Base-by-base conservation (phyloP, 2,888 invertebrate species). In the Alentia gelatinosa region DNA sequence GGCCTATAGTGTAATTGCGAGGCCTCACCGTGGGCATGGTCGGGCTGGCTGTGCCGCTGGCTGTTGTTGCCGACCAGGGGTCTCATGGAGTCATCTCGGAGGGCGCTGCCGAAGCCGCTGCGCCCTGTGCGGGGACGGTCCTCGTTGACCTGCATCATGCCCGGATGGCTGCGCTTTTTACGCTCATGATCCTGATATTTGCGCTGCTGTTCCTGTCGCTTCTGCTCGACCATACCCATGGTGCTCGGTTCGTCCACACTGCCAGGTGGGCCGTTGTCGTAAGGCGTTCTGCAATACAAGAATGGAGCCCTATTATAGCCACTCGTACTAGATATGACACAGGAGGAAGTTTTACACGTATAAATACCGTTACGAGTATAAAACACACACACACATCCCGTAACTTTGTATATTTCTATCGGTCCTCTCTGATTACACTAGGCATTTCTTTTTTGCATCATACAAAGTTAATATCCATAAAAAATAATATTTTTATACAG, bases 71-170 rank as follows among this genome's bases (percentile, higher is more conserved):
- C 26, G 26, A 42, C 42, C n/a, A 84, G 84, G 4, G 42, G 84
- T 12, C 84, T 7, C 26, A 30, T 84, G n/a, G 84, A 47, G 40
- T 84, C 84, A 42, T 84, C 84, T 19, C 40, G 40, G 15, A 7
- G 15, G 39, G 33, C 15, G n/a, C 42, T 15, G 30, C 79, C 79
- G 9, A 26, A 40, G 40, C 74, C 90, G 30, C 68, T 26, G 75
- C 90, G 90, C 26, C 74, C 74, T 26, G 90, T 40, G 15, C 90
- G 39, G 9, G 90, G 90, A 26, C 90, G 23, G 90, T 75, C 68
- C 42, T 90, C 90, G 40, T 90, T 90, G 30, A 42, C 90, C 47
- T 89, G 89, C 84, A 91, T 91, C 90, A 91, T 91, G 15, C 91
- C 91, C 12, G 89, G 26, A 40, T 90, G 90, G 42, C 39, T 42